phyloP scores from a whole-genome alignment of 2,113 vertebrate genomes.

The Pangasianodon hypophthalmus region DNA sequence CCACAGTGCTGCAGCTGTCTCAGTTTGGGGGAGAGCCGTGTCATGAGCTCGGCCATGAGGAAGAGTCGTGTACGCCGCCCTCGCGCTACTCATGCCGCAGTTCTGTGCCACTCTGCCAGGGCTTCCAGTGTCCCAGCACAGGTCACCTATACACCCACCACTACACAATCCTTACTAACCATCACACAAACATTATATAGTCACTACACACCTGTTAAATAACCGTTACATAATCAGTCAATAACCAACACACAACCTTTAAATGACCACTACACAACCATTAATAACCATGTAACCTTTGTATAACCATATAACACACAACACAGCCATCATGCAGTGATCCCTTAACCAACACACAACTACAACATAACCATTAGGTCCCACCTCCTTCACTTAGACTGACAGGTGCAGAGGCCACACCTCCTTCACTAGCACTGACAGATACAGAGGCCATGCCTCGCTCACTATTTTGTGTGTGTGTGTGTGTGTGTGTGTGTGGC shows the following conservation, averaged over 20 bases:
- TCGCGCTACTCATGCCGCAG: slow-evolving; percentile 74
- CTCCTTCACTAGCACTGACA: not conserved
- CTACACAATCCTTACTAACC: not conserved
- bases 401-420: not conserved
- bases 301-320: not conserved
- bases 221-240: not conserved
- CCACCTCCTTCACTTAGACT: not conserved
- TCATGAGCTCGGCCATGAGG: slow-evolving; percentile 74
- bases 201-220: not conserved
- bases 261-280: not conserved
- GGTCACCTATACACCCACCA: slow-evolving; percentile 66
- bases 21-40: slow-evolving; percentile 85
- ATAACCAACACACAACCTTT: not conserved
- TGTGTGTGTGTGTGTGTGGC: slow-evolving; percentile 14
- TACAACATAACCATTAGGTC: not conserved
- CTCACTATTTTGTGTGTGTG: slow-evolving; percentile 1
- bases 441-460: not conserved
- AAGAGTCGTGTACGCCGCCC: slow-evolving; percentile 75
- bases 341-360: not conserved
- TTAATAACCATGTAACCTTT: not conserved
- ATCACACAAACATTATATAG: not conserved
- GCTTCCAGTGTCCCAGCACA: slow-evolving; percentile 83
- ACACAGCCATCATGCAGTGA: not conserved
- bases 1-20: slow-evolving; percentile 78
- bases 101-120: slow-evolving; percentile 78